A percentile compares a stretch with the other conserved stretches of the same genome.
Conservation (phyloP, 2,113 vertebrate genomes). For the Poeciliopsis retropinna region DNA sequence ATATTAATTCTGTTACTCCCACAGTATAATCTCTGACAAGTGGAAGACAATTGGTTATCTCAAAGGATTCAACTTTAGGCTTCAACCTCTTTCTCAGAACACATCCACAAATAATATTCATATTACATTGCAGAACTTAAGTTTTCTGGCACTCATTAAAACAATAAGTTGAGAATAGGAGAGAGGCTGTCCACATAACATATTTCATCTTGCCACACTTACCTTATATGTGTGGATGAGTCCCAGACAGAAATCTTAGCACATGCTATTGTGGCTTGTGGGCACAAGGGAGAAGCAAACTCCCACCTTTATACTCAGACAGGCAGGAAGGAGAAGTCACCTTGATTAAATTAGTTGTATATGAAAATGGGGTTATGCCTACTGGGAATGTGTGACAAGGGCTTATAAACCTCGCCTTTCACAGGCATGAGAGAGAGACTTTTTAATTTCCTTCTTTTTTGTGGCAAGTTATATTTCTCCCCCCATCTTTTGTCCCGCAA, state of each 20-base stretch:
- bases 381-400: constrained; percentile 71
- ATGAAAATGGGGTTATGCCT: constrained; percentile 78
- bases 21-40: not conserved
- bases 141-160: constrained; percentile 60
- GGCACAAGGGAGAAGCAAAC: constrained; percentile 66
- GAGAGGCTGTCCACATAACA: constrained; percentile 47
- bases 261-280: constrained; percentile 64
- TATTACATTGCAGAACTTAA: constrained; percentile 12
- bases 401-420: constrained; percentile 69
- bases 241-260: constrained; percentile 64
- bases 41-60: not conserved
- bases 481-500: constrained; percentile 58
- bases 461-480: constrained; percentile 60
- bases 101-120: constrained; percentile 25
- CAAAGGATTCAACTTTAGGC: not conserved
- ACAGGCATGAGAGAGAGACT: constrained; percentile 58
- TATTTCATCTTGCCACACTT: constrained; percentile 41
- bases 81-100: not conserved
- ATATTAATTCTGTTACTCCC: not conserved
- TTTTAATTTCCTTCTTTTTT: constrained; percentile 70
- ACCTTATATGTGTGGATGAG: constrained; percentile 52
- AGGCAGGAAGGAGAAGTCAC: constrained; percentile 72
- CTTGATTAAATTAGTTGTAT: constrained; percentile 80
- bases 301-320: constrained; percentile 64
- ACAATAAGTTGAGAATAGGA: constrained; percentile 43